These are phyloP conservation scores for Chloromyia formosa DNA, from an alignment of 2,888 invertebrate species.

Conservation along the genomic window DNA sequence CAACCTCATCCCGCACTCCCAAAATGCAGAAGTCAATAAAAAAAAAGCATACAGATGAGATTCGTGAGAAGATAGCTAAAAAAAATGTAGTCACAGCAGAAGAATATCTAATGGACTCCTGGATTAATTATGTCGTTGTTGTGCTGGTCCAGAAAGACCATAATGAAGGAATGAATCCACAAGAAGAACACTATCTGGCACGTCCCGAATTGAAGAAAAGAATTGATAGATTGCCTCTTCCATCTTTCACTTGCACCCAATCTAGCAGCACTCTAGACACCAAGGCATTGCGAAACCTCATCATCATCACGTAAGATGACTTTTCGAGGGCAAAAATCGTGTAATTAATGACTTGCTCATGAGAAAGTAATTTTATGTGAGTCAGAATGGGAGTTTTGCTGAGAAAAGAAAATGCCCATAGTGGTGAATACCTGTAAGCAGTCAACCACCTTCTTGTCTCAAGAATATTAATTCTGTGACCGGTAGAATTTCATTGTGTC, in stretches of 20 bases:
- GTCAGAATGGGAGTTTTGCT: conserved; percentile 19
- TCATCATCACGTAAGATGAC: conserved; percentile 29
- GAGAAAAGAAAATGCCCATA: conserved; percentile 18
- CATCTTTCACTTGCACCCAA: conserved; percentile 19
- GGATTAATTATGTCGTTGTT: conserved; percentile 44
- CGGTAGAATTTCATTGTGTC: background rate
- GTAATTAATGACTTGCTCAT: conserved; percentile 43
- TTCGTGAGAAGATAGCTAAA: conserved; percentile 37
- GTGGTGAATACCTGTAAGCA: conserved; percentile 16
- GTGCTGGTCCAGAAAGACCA: conserved; percentile 29
- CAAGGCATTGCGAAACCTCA: background rate
- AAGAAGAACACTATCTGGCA: background rate
- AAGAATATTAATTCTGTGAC: conserved; percentile 11
- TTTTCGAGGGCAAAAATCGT: conserved; percentile 36
- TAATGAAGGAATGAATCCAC: background rate
- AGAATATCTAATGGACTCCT: conserved; percentile 37
- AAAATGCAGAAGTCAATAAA: background rate
- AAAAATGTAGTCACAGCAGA: conserved; percentile 25
- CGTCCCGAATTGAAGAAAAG: conserved; percentile 12
- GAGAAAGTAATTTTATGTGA: conserved; percentile 24
- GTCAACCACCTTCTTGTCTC: background rate
- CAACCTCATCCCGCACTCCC: background rate
- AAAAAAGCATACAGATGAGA: conserved; percentile 37
- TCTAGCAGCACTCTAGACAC: background rate
- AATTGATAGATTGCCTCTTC: conserved; percentile 37